Percentiles rank a stretch among this genome's conserved stretches.
phyloP scores from a whole-genome alignment of 2,113 vertebrate species.

The Malurus cyaneus region DNA sequence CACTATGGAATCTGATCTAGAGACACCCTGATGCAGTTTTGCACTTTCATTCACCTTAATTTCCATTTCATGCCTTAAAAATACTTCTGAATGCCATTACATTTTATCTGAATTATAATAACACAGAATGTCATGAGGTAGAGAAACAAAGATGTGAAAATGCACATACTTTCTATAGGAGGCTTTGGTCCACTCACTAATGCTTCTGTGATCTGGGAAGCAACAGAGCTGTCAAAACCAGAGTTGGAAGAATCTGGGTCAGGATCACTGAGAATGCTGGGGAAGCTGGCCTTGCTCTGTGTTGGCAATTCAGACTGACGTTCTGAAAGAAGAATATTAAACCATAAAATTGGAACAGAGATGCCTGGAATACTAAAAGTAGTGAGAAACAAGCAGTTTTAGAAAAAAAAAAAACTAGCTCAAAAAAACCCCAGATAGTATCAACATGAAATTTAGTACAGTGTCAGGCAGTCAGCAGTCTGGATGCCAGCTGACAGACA shows the following conservation, averaged over 20 bases:
- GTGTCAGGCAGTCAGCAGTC: not conserved
- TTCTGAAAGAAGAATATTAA: constrained; percentile 75
- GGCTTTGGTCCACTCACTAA: constrained; percentile 95
- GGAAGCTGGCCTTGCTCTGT: constrained; percentile 97
- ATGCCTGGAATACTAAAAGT: not conserved
- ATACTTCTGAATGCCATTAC: not conserved
- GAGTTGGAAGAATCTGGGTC: constrained; percentile 98
- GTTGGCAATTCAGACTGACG: constrained; percentile 97
- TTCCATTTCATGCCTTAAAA: not conserved
- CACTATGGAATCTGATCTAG: not conserved
- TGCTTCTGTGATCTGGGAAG: constrained; percentile 96
- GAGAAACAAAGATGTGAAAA: not conserved
- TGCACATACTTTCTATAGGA: constrained; percentile 91
- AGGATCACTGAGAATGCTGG: constrained; percentile 95
- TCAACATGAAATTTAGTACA: not conserved
- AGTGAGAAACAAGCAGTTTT: not conserved
- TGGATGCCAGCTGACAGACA: not conserved
- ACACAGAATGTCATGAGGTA: not conserved
- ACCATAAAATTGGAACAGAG: constrained; percentile 30
- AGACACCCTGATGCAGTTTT: not conserved
- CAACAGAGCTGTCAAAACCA: constrained; percentile 95
- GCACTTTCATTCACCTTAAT: not conserved
- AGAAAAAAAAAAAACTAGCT: not conserved
- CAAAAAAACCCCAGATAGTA: not conserved
- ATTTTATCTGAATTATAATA: not conserved